These are phyloP conservation scores for Seira musarum DNA, from an alignment of 2,888 invertebrate genomes.

Conservation along the genomic window DNA sequence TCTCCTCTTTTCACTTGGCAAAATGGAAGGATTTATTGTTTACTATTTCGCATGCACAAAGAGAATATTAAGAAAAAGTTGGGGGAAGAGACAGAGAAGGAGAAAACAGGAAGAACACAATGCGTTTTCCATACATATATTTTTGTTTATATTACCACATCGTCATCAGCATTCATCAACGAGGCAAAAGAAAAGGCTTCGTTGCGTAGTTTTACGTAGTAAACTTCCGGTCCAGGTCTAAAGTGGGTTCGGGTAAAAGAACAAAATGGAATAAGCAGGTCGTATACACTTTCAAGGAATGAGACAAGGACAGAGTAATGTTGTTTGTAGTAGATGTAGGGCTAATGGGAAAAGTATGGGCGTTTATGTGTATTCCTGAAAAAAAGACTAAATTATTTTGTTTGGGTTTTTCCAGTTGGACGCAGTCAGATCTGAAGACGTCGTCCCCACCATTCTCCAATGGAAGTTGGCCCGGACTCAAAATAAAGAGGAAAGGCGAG, in stretches of 20 bases:
- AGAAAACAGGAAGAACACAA: neutral
- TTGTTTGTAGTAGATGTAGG: neutral
- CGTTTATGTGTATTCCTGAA: neutral
- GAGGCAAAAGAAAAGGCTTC: neutral
- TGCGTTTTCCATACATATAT: neutral
- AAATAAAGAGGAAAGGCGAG: constrained; percentile 67
- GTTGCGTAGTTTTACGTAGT: neutral
- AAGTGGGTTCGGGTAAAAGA: neutral
- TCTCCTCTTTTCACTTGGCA: neutral
- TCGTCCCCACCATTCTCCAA: constrained; percentile 72
- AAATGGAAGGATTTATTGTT: constrained; percentile 48
- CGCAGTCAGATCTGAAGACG: constrained; percentile 70
- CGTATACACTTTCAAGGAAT: neutral
- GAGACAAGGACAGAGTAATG: neutral
- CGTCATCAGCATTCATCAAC: neutral
- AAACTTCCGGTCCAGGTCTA: neutral
- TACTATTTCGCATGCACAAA: constrained; percentile 28
- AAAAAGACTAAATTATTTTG: constrained; percentile 41
- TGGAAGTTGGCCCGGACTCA: constrained; percentile 70
- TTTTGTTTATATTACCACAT: constrained; percentile 1
- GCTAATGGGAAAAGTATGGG: constrained; percentile 11
- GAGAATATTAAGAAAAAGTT: constrained; percentile 18
- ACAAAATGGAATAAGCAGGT: neutral
- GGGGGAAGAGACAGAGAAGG: too few relatives aligned
- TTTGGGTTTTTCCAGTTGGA: constrained; percentile 65